These are phyloP conservation scores for Donacobius atricapilla DNA, from an alignment of 2,113 vertebrate genomes.

Conservation along the genomic window DNA sequence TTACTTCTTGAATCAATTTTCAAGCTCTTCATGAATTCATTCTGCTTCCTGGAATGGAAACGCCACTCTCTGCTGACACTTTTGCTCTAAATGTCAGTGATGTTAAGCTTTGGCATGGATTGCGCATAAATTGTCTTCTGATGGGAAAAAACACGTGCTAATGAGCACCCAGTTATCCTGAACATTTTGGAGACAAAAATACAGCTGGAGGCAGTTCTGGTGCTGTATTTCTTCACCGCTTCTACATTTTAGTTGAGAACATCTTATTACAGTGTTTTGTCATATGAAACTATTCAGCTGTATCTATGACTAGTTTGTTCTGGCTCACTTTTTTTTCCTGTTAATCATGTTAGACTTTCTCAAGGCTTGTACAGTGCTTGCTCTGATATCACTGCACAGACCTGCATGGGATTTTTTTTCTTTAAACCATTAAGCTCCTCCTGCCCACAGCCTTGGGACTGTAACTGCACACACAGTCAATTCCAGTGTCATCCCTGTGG, in stretches of 20 bases:
- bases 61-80: neutral
- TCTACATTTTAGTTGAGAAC: neutral
- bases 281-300: neutral
- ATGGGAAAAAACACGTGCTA: neutral
- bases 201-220: neutral
- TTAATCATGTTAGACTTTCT: neutral
- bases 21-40: neutral
- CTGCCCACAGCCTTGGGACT: accelerated
- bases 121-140: neutral
- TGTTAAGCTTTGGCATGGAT: neutral
- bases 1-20: neutral
- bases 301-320: neutral
- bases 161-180: conserved; percentile 1
- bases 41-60: neutral
- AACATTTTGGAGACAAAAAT: conserved; percentile 24
- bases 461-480: neutral
- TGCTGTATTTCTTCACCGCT: neutral
- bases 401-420: neutral
- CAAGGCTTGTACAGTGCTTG: neutral
- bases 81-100: neutral
- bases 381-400: neutral
- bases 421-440: neutral
- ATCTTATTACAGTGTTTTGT: neutral
- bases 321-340: neutral
- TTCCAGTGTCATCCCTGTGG: neutral